phyloP scores from a whole-genome alignment of 2,113 vertebrate genomes.

The Cyanoderma ruficeps region DNA sequence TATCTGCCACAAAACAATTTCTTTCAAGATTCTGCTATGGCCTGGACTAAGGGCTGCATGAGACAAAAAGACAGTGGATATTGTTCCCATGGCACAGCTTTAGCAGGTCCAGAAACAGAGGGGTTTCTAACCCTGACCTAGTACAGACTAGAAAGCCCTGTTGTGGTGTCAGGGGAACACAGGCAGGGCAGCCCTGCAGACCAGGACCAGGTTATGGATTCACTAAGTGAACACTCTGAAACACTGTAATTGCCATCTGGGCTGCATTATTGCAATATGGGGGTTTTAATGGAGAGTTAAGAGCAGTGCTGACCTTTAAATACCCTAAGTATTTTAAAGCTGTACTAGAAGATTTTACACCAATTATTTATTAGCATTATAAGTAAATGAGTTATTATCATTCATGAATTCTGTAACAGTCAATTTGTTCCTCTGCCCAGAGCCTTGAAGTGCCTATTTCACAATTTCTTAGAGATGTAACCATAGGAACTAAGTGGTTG shows the following conservation, averaged over 20 bases:
- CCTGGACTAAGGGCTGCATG: not conserved
- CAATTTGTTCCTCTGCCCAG: conserved; percentile 72
- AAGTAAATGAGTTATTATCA: conserved; percentile 78
- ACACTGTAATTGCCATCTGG: conserved; percentile 39
- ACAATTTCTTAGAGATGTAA: conserved; percentile 73
- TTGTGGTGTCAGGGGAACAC: not conserved
- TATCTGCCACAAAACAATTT: not conserved
- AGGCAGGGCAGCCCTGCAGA: not conserved
- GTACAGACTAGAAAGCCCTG: not conserved
- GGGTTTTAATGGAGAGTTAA: conserved; percentile 58
- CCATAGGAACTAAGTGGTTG: conserved; percentile 74
- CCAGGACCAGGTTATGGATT: not conserved
- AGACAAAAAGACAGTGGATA: not conserved
- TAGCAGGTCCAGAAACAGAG: not conserved
- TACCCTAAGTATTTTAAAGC: conserved; percentile 55
- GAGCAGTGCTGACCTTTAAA: conserved; percentile 69
- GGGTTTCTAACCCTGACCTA: not conserved
- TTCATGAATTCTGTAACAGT: conserved; percentile 75
- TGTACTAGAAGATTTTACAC: conserved; percentile 63
- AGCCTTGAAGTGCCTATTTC: conserved; percentile 70
- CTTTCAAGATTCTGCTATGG: not conserved
- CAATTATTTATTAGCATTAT: conserved; percentile 78
- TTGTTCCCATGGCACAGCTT: not conserved
- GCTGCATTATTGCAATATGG: conserved; percentile 41
- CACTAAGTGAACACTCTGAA: conserved; percentile 14